Conservation (phyloP, 2,113 vertebrate species). For the Petaurus breviceps region DNA sequence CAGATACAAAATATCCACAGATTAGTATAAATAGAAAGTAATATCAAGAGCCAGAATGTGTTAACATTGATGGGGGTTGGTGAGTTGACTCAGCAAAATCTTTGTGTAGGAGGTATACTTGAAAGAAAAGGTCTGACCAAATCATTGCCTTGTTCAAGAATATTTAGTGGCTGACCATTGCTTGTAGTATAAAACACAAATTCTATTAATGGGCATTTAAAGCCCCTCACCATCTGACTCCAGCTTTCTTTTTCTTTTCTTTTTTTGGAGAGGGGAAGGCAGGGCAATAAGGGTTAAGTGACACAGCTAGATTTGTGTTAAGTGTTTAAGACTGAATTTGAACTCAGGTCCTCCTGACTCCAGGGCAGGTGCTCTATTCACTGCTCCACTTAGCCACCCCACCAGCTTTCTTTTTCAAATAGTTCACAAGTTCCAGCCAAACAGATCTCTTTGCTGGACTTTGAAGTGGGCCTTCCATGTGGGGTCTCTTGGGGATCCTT, state of each 20-base stretch:
- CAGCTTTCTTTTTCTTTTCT: neutral
- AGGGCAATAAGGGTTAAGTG: no score
- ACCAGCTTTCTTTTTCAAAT: neutral
- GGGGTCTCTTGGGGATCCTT: neutral
- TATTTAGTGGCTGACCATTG: neutral
- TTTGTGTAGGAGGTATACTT: no score
- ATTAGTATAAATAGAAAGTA: neutral
- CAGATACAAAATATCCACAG: neutral
- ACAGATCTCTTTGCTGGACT: neutral
- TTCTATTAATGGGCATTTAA: neutral
- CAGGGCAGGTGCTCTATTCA: no score
- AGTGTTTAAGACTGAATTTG: no score
- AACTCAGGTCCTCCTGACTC: no score
- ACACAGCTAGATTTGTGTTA: no score
- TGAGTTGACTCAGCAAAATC: no score
- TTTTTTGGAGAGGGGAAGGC: no score
- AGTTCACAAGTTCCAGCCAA: neutral
- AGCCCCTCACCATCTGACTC: neutral
- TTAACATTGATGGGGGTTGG: no score
- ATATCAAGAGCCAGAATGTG: no score
- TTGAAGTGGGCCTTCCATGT: neutral
- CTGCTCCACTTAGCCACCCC: no score
- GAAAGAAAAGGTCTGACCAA: neutral
- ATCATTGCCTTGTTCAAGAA: neutral
- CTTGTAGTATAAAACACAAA: neutral